Conservation (phyloP, 1,140 invertebrate genomes). For the Meloidogyne chitwoodi region DNA sequence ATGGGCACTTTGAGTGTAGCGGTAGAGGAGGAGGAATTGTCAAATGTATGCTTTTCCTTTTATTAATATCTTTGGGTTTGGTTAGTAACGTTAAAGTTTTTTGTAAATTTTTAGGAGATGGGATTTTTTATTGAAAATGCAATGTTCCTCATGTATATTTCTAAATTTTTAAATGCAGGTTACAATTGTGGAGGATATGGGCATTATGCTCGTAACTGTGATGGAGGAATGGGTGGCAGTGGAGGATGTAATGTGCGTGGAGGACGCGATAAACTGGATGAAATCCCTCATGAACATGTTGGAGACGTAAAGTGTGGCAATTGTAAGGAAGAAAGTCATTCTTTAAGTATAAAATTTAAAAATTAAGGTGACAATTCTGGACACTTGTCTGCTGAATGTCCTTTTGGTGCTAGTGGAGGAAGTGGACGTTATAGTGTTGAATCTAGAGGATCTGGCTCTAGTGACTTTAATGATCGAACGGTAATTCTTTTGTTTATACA, state of each 20-base stretch:
- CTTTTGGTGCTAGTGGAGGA: conserved; percentile 1
- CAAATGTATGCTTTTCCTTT: not conserved
- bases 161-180: not conserved
- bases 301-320: conserved; percentile 8
- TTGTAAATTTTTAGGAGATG: not conserved
- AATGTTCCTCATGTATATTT: not conserved
- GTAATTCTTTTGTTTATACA: no score
- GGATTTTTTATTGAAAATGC: not conserved
- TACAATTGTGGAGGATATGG: conserved; percentile 12
- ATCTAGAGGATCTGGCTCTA: no score
- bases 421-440: not conserved
- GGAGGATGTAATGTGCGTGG: not conserved
- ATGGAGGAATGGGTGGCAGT: not conserved
- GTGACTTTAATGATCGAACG: no score
- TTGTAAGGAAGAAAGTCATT: not conserved
- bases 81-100: not conserved
- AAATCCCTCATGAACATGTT: no score
- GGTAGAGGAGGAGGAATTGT: not conserved
- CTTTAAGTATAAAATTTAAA: not conserved
- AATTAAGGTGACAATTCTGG: conserved; percentile 14
- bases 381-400: conserved; percentile 15
- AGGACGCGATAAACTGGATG: no score
- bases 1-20: conserved; percentile 1
- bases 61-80: no score
- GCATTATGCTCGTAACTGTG: conserved; percentile 14